phyloP scores from a whole-genome alignment of 2,888 invertebrate genomes.

The Ptilodon capucinus region DNA sequence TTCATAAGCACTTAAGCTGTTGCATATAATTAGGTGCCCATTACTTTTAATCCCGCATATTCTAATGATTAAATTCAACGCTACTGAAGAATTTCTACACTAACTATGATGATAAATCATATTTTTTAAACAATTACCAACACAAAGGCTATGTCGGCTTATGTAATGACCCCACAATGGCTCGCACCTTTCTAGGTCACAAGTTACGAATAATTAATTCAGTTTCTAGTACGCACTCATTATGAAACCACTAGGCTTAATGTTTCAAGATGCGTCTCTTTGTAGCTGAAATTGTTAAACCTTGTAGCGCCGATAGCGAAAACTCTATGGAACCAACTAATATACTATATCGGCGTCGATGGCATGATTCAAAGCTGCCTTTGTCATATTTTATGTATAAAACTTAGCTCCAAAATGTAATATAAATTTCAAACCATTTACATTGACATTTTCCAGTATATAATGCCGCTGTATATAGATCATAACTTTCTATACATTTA shows the following conservation, averaged over 20 bases:
- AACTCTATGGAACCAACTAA: not conserved
- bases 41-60: not conserved
- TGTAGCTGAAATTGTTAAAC: not conserved
- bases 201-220: conserved; percentile 40
- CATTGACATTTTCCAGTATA: no score
- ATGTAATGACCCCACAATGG: conserved; percentile 36
- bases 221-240: conserved; percentile 20
- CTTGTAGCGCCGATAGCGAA: not conserved
- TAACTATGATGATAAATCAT: conserved; percentile 22
- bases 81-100: conserved; percentile 8
- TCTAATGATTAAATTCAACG: not conserved
- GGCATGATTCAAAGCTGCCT: no score
- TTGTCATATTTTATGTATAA: no score
- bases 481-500: no score
- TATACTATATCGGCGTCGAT: no score
- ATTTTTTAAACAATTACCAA: conserved; percentile 32
- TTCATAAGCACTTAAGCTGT: no score
- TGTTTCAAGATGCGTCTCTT: not conserved
- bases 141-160: conserved; percentile 21
- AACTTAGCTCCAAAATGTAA: no score
- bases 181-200: conserved; percentile 38
- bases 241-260: not conserved
- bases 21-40: no score
- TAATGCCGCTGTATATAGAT: no score
- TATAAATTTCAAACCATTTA: no score